These are phyloP conservation scores for Drosophila mulleri DNA, from an alignment of 2,888 invertebrate species.

Conservation along the genomic window DNA sequence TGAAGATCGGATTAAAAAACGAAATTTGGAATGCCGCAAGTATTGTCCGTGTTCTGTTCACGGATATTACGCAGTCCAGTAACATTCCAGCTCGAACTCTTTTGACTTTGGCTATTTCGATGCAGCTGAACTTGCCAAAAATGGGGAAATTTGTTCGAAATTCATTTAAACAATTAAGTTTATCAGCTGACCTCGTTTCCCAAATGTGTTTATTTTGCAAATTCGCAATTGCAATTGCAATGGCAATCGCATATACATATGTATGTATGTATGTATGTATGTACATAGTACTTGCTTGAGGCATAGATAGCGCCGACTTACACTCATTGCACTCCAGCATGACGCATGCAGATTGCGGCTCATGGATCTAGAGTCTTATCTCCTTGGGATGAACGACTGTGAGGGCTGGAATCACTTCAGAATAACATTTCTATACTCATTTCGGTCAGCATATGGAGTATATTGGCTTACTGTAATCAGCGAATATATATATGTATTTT, in stretches of 20 bases:
- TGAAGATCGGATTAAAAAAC: slow-evolving; percentile 2
- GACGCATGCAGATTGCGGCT: slow-evolving; percentile 25
- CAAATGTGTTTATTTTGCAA: background rate
- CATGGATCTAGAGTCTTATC: slow-evolving; percentile 9
- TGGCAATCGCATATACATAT: background rate
- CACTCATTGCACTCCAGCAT: slow-evolving; percentile 19
- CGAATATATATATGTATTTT: background rate
- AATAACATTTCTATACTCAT: background rate
- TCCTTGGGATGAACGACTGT: background rate
- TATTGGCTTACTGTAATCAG: background rate
- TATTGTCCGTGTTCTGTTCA: background rate
- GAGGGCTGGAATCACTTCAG: background rate
- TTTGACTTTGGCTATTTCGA: background rate
- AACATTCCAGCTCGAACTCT: too few species aligned
- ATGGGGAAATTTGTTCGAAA: slow-evolving; percentile 9
- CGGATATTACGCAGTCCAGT: background rate
- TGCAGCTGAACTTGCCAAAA: background rate
- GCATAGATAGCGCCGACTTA: background rate
- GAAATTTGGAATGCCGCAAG: background rate
- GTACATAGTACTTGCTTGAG: background rate
- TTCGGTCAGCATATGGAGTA: background rate
- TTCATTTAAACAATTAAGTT: background rate
- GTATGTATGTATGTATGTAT: too few species aligned
- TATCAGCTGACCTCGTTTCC: slow-evolving; percentile 31
- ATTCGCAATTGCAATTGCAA: background rate